Evolutionary conservation across 2,797 vertebrate genomes (phyloP), one percentile per base, ranked within the genome.

Genomic region (Amphiprion clarkii): DNA sequence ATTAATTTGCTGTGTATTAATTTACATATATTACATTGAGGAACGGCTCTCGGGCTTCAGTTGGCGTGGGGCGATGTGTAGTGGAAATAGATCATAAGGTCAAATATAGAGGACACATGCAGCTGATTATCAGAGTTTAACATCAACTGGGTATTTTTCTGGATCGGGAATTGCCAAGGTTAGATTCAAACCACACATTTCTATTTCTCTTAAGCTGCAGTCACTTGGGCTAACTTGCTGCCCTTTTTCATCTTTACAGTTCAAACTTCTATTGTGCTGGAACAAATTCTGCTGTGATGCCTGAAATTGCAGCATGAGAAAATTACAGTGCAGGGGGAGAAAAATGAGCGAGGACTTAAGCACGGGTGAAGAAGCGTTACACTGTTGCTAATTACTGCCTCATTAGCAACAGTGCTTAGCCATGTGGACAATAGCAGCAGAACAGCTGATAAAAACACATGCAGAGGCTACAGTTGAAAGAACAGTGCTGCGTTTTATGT

Each of bases 391-490:
- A 95, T 95, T 93, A 94, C 91, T 89, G 92, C 87, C 93, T 94
- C 91, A 93, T 94, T 94, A 94, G 91, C 88, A 82, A 88, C 81
- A 79, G 82, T 91, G 93, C 90, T 90, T 92, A 93, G 88, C 92
- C 92, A 90, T 90, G 92, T 92, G 91, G 93, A 92, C 93, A 91
- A 91, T 88, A 90, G 91, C 84, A 77, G 90, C 87, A 77, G 89
- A 93, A 91, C 92, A 92, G 90, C 91, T 94, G 90, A 94, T 91
- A 90, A 89, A 92, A 93, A 93, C 90, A 93, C 91, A 92, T 90
- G 92, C 90, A 92, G 85, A 84, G 82, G 92, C 88, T 92, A 88
- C 88, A 92, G 90, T 79, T 93, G 92, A 91, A 90, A 86, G 91
- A 93, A 89, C 91, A 92, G 87, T 79, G 82, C 76, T 70, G 80